Evolutionary conservation across 2,888 invertebrate genomes (phyloP).

Genomic region (Kryphioiulus occultus): DNA sequence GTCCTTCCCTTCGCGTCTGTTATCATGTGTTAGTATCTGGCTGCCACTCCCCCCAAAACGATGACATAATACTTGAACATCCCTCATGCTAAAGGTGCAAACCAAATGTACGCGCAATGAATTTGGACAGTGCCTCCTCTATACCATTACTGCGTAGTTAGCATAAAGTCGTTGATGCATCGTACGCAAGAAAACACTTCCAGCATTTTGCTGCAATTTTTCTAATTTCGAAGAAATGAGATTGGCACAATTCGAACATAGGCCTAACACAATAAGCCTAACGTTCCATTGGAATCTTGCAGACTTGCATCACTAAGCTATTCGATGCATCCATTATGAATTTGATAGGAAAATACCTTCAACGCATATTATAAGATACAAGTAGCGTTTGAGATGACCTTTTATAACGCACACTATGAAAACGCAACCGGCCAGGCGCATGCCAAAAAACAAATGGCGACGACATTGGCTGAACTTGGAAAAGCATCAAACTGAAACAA

Average conservation of each 20-base stretch:
- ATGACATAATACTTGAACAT: too few species aligned
- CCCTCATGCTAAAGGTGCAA: too few species aligned
- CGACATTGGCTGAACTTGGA: constrained; percentile 24
- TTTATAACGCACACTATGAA: background rate
- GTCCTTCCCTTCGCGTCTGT: too few species aligned
- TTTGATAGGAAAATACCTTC: background rate
- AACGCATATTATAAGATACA: background rate
- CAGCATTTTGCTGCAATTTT: background rate
- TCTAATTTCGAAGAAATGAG: background rate
- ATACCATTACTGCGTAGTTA: background rate
- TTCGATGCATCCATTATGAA: background rate
- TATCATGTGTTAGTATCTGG: background rate
- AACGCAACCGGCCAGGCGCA: background rate
- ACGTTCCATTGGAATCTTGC: background rate
- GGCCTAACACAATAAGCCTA: constrained; percentile 12
- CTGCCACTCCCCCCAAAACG: too few species aligned
- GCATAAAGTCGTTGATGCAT: background rate
- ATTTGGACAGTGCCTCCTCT: too few species aligned
- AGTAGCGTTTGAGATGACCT: background rate
- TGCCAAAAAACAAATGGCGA: constrained; percentile 17
- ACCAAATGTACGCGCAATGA: too few species aligned
- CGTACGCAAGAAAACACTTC: background rate
- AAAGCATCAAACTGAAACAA: background rate
- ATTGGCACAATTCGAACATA: background rate
- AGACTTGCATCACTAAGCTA: background rate